phyloP scores from a whole-genome alignment of 2,888 invertebrate species.

The Idaea biselata region DNA sequence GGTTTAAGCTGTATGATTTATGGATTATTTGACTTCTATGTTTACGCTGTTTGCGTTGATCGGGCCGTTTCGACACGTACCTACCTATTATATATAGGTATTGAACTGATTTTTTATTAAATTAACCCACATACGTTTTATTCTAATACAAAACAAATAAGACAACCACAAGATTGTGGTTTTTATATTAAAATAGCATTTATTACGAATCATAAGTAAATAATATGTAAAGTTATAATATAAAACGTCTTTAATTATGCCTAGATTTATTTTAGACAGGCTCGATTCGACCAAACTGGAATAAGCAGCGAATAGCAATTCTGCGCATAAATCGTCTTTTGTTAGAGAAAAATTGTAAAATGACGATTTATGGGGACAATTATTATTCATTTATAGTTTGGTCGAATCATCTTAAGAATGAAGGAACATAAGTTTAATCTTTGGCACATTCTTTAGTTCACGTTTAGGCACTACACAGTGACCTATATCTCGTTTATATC shows the following conservation, averaged over 20 bases:
- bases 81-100: not conserved
- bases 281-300: no score
- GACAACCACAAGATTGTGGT: not conserved
- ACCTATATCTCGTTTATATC: conserved; percentile 46
- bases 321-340: no score
- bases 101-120: not conserved
- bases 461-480: conserved; percentile 40
- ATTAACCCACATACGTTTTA: conserved; percentile 4
- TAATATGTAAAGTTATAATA: not conserved
- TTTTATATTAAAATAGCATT: not conserved
- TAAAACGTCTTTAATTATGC: not conserved
- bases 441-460: conserved; percentile 19
- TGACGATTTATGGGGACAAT: no score
- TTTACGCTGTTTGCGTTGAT: conserved; percentile 38
- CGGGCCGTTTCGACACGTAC: conserved; percentile 38
- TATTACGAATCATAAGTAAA: not conserved
- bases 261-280: not conserved
- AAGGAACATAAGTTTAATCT: not conserved
- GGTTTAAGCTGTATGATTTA: conserved; percentile 56
- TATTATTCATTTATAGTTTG: no score
- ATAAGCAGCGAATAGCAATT: no score
- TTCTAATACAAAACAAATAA: conserved; percentile 3
- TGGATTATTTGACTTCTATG: conserved; percentile 58
- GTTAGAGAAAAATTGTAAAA: no score
- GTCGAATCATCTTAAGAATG: not conserved